Base-by-base conservation (phyloP, 2,797 vertebrate genomes). In the Hydrolagus colliei region DNA sequence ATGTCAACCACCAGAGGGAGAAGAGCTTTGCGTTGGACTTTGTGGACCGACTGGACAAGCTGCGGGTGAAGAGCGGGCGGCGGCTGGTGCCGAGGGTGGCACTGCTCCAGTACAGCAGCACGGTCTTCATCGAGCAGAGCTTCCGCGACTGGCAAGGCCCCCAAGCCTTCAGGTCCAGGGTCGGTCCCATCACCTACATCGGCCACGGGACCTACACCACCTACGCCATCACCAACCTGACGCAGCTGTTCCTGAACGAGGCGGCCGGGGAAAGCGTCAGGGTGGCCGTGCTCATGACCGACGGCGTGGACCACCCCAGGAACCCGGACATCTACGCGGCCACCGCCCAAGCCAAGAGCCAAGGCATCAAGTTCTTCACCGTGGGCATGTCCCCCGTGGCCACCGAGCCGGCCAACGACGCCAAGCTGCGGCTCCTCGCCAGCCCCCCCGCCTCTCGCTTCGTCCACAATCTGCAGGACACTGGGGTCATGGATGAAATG, bases 311-410 rank as follows among this genome's bases (percentile, higher is more conserved):
- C 75, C 96, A 97, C 87, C 96, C 96, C 2, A 95, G 96, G 90
- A 98, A 97, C 88, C 97, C 96, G n/a, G 96, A 97, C 86, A 96
- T 97, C 91, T 96, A 96, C 91, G 94, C 96, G 20, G 96, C 96
- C 79, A 92, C 93, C 41, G 94, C 96, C 74, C 94, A 97, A 74
- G 96, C 96, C 88, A 98, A 97, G 91, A 94, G 96, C 90, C 96
- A 97, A 89, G 97, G 94, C 8, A 92, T 98, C 86, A 92, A 92
- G 67, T 95, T 97, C 90, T 97, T 98, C 90, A 92, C 90, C 10
- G 87, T 98, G 89, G 97, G 97, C 88, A 96, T 98, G 90, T 97
- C 96, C 18, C 91, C 91, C 20, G 87, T 91, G 10, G 96, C 96
- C 89, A 96, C 95, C 1, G 95, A 97, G 72, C 93, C 93, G 0